phyloP scores from a whole-genome alignment of 2,797 vertebrate species.

The Gymnothorax reevesii region DNA sequence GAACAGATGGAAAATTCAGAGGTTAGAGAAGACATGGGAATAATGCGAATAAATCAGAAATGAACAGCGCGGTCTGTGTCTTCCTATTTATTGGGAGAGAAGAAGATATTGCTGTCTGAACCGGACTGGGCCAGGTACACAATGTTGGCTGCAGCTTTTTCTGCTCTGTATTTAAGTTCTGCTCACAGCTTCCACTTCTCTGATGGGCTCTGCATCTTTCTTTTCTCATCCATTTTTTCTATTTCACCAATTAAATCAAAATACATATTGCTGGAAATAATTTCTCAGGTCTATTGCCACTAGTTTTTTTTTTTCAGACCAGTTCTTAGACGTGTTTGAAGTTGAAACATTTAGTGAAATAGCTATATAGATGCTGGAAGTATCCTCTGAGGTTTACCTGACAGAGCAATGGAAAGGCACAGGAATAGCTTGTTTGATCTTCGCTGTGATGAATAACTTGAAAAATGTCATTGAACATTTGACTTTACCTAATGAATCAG shows the following conservation, averaged over 20 bases:
- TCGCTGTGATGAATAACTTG: background rate
- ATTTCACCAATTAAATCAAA: background rate
- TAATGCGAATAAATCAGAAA: background rate
- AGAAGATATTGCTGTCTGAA: conserved; percentile 53
- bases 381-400: background rate
- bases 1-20: conserved; percentile 28
- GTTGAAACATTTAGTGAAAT: background rate
- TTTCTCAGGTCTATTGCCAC: conserved; percentile 41
- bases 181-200: conserved; percentile 15
- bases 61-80: conserved; percentile 39
- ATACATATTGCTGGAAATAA: conserved; percentile 33
- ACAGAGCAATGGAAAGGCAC: background rate
- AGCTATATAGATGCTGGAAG: background rate
- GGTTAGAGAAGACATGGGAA: background rate
- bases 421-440: background rate
- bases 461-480: background rate
- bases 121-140: conserved; percentile 66
- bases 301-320: background rate
- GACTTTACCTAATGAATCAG: background rate
- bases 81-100: conserved; percentile 71
- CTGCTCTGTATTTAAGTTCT: background rate
- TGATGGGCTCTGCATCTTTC: conserved; percentile 22
- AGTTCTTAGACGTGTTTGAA: background rate
- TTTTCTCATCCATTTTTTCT: background rate
- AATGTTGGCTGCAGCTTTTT: conserved; percentile 52